phyloP scores from a whole-genome alignment of 2,113 vertebrate genomes.

The Globicephala melas region DNA sequence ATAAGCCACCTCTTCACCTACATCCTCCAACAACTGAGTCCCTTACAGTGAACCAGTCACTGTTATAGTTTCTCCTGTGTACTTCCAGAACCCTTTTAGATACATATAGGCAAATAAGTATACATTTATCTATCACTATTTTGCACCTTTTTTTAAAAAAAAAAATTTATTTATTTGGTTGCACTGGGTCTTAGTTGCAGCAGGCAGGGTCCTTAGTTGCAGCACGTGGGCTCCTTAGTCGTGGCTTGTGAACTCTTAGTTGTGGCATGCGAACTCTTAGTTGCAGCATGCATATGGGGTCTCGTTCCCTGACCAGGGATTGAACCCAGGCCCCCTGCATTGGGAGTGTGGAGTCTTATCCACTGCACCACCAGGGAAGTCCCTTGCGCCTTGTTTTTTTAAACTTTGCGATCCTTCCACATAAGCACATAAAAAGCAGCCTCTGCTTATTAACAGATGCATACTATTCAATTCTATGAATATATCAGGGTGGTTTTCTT shows the following conservation, averaged over 20 bases:
- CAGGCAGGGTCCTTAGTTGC: too few species aligned
- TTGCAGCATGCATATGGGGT: too few species aligned
- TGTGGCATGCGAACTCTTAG: too few species aligned
- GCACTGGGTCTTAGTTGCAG: too few species aligned
- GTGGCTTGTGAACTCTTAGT: too few species aligned
- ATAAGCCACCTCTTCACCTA: background rate
- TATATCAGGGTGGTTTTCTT: background rate
- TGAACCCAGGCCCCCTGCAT: too few species aligned
- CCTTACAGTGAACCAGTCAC: background rate
- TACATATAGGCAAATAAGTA: background rate
- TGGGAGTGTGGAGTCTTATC: too few species aligned
- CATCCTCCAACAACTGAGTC: background rate
- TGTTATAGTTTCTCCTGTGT: background rate
- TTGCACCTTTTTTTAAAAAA: background rate
- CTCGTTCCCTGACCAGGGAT: too few species aligned
- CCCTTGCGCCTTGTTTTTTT: background rate
- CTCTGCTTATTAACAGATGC: constrained; percentile 6
- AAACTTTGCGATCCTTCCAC: background rate
- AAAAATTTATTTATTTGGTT: too few species aligned
- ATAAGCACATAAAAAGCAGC: constrained; percentile 3
- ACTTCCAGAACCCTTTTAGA: background rate
- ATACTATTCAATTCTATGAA: background rate
- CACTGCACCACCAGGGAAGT: too few species aligned
- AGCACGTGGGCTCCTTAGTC: too few species aligned
- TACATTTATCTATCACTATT: background rate